These are phyloP conservation scores for Poeciliopsis presidionis DNA, from an alignment of 2,797 vertebrate genomes.

Conservation along the genomic window DNA sequence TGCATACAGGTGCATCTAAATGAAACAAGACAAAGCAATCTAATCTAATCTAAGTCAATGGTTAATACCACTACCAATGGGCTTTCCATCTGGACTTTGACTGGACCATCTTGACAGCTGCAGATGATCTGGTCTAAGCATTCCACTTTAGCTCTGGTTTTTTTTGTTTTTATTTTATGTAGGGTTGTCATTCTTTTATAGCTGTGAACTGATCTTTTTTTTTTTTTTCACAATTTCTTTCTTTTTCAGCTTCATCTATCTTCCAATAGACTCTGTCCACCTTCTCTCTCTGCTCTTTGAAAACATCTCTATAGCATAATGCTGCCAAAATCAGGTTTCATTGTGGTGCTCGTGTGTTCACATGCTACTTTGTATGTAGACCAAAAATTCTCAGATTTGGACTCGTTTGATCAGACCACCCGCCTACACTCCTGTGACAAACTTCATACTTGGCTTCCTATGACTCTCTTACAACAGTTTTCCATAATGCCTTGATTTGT, in stretches of 20 bases:
- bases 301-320: not conserved
- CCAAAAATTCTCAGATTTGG: not conserved
- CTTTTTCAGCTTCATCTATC: not conserved
- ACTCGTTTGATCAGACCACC: not conserved
- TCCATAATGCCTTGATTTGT: not conserved
- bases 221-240: not conserved
- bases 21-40: too few species aligned
- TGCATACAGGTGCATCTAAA: too few species aligned
- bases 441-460: not conserved
- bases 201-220: not conserved
- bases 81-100: not conserved
- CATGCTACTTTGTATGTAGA: not conserved
- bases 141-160: not conserved
- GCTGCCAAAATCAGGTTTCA: not conserved
- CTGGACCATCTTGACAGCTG: conserved; percentile 2
- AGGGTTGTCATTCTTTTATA: not conserved
- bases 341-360: not conserved
- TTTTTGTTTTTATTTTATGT: not conserved
- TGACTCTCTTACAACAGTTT: not conserved
- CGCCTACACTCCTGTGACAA: not conserved
- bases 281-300: not conserved
- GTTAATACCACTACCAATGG: not conserved
- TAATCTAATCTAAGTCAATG: not conserved
- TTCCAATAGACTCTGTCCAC: not conserved
- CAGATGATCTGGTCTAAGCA: not conserved